Evolutionary conservation across 2,797 vertebrate genomes (phyloP).

Genomic region (Sylvilagus floridanus): DNA sequence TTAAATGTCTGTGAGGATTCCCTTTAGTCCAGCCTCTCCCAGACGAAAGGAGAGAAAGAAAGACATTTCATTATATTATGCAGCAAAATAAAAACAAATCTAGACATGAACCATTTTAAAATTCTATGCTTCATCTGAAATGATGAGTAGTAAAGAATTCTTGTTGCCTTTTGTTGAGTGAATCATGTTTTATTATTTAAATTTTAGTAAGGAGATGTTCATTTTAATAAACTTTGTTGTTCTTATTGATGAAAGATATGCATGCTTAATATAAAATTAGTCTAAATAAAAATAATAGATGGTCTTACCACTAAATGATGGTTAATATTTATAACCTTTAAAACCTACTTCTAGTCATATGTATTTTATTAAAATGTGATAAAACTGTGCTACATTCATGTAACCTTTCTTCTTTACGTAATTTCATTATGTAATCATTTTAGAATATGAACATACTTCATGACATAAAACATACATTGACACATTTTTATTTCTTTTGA

Average conservation of each 20-base stretch:
- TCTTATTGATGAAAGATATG: background rate
- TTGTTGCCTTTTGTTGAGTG: background rate
- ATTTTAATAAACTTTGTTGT: background rate
- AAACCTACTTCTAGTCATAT: slow-evolving; percentile 3
- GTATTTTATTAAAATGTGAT: background rate
- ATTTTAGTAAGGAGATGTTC: slow-evolving; percentile 41
- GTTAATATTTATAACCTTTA: background rate
- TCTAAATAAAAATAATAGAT: slow-evolving; percentile 8
- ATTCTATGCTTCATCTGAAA: background rate
- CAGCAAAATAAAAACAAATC: background rate
- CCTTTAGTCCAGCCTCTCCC: background rate
- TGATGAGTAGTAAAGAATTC: background rate
- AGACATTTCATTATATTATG: background rate
- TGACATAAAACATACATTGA: background rate
- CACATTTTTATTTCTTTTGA: background rate
- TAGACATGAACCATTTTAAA: background rate
- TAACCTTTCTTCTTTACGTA: slow-evolving; percentile 4
- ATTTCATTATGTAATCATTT: background rate
- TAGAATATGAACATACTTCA: background rate
- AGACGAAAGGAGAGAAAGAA: background rate
- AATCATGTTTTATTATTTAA: background rate
- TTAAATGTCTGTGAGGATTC: slow-evolving; percentile 11
- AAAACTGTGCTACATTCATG: background rate
- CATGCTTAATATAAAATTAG: background rate
- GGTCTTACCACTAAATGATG: background rate